phyloP scores from a whole-genome alignment of 2,888 invertebrate species.

The Drosophila macrospina region DNA sequence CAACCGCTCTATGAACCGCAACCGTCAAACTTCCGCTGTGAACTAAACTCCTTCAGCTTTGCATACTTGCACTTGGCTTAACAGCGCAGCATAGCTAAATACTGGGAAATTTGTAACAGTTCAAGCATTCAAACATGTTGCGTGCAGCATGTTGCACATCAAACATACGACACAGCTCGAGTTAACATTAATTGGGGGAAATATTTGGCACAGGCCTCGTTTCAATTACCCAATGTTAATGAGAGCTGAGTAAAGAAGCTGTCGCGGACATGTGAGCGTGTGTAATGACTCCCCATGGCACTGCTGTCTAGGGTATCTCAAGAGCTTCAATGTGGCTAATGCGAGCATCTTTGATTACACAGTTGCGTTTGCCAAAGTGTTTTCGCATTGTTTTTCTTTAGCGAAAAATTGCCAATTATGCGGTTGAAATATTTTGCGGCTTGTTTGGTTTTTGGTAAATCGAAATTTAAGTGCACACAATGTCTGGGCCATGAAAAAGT shows the following conservation, averaged over 20 bases:
- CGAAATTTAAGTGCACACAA: conserved; percentile 45
- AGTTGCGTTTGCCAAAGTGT: conserved; percentile 10
- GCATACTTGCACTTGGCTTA: conserved; percentile 1
- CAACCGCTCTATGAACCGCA: conserved; percentile 21
- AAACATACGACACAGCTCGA: neutral
- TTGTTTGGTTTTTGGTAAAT: conserved; percentile 25
- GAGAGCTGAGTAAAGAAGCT: conserved; percentile 13
- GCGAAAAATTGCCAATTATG: conserved; percentile 37
- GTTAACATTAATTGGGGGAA: neutral
- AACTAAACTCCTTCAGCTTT: conserved; percentile 31
- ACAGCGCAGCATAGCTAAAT: conserved; percentile 13
- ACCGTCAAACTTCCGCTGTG: conserved; percentile 28
- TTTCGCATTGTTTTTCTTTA: conserved; percentile 15
- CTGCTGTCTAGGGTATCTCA: neutral
- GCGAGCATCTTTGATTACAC: conserved; percentile 25
- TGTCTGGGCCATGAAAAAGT: conserved; percentile 34
- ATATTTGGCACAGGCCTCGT: conserved; percentile 1
- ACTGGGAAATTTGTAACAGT: conserved; percentile 32
- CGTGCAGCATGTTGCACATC: conserved; percentile 27
- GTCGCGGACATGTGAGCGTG: conserved; percentile 15
- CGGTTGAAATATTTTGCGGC: conserved; percentile 25
- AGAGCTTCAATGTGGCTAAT: conserved; percentile 3
- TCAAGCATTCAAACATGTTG: neutral
- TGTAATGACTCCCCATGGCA: conserved; percentile 25
- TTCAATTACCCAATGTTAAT: conserved; percentile 13